Evolutionary conservation across 2,113 vertebrate genomes (phyloP), one percentile per base, ranked within the genome.

Genomic region (Otus sunia): DNA sequence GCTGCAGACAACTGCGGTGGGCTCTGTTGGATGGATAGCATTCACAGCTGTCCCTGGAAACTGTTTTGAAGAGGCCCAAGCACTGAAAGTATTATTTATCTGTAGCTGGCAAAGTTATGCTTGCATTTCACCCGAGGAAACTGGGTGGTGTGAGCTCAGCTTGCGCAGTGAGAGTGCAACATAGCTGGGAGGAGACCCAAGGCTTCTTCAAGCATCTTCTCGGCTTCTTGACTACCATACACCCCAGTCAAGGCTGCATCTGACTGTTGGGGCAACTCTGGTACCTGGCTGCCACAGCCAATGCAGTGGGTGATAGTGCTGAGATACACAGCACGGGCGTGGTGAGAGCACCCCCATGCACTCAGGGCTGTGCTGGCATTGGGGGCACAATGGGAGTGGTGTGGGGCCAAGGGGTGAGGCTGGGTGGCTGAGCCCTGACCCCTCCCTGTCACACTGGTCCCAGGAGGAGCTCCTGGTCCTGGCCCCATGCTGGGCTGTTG

Each of bases 151-250:
- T 32, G 52, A 49, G 13, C 56, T n/a, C 47, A 10, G 47, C 47
- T 88, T 34, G 23, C 29, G 29, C 13, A 19, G 37, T 2, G 0
- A 49, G 37, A 75, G 16, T 8, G 16, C 5, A 7, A 18, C 25
- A 27, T 53, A 55, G 22, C 22, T 4, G 4, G 52, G 18, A 89
- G 39, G 17, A 85, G 25, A 56, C 49, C 63, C 13, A 59, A 53
- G 59, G 18, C 36, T 94, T 74, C 76, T 66, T 39, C 32, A 66
- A 16, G 64, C 39, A 37, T 27, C 39, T 8, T 67, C 7, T 50
- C 0, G 0, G 34, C 68, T 55, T 26, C 56, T 74, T 17, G 3
- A 1, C 14, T 22, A 7, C 8, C 22, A 4, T 21, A 3, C 0
- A 0, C 11, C 39, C 25, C 43, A 60, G 55, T 30, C 60, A 37